Base-by-base conservation (phyloP, 2,113 vertebrate species). In the Balaeniceps rex region DNA sequence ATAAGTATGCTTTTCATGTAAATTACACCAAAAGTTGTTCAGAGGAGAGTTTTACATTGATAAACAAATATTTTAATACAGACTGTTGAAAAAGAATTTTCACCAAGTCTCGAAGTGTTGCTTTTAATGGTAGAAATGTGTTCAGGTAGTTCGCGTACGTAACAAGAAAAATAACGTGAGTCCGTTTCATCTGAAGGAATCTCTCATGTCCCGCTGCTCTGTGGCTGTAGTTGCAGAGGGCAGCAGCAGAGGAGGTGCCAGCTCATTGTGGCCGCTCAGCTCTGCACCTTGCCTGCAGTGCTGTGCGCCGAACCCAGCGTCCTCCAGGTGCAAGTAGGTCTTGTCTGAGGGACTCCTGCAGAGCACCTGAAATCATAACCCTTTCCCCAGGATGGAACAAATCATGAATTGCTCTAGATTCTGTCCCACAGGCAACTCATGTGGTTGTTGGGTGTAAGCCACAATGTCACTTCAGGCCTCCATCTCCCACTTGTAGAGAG, bases 1-100 rank as follows among this genome's bases (percentile, higher is more conserved):
- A 84, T 91, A 81, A 85, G 51, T 38, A 65, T 60, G 22, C 24
- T 93, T 90, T 90, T 70, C 58, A 74, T 36, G 38, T 85, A 85
- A 77, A 91, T 94, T 34, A 13, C 24, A 70, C 36, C 66, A 76
- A n/a, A 93, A 89, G 36, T 82, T 94, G 69, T 87, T 92, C 3
- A 9, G 80, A 51, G 42, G 58, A 92, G 68, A 84, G 34, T 34
- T 72, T 92, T 8, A 18, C 8, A 29, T 46, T 24, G 58, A 69
- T 58, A 96, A 76, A 77, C 66, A 87, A 65, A 40, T 83, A 88
- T 78, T 87, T 83, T 34, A 83, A 82, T 33, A 36, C 28, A 46
- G 34, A 52, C 52, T 47, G 49, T 18, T 57, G 76, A 49, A 76
- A 93, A 60, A n/a, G 14, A 24, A 29, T 63, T 92, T 82, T 69